These are phyloP conservation scores for Tiliqua scincoides DNA, from an alignment of 2,113 vertebrate species.

Conservation along the genomic window DNA sequence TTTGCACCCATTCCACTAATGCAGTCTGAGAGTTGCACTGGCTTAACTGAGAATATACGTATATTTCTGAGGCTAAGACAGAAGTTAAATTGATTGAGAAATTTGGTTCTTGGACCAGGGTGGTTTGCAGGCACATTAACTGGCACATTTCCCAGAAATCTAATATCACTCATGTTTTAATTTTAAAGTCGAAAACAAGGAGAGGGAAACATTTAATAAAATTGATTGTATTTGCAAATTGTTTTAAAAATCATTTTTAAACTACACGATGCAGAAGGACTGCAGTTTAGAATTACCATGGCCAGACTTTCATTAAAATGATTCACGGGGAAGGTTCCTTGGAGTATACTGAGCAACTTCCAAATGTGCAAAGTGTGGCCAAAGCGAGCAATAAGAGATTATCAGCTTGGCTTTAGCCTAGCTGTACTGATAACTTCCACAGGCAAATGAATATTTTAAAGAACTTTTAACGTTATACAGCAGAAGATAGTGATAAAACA, in stretches of 20 bases:
- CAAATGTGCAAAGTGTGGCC: conserved; percentile 14
- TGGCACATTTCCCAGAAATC: conserved; percentile 41
- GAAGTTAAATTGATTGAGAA: not conserved
- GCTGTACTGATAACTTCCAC: conserved; percentile 1
- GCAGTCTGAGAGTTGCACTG: not conserved
- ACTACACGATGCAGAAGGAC: not conserved
- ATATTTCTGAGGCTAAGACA: not conserved
- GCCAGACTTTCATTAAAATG: not conserved
- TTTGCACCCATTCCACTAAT: not conserved
- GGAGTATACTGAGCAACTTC: conserved; percentile 25
- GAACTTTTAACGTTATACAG: not conserved
- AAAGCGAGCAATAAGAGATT: conserved; percentile 42
- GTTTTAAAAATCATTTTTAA: conserved; percentile 20
- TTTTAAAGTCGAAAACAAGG: conserved; percentile 30
- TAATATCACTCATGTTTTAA: conserved; percentile 16
- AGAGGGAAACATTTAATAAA: conserved; percentile 40
- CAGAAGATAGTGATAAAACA: not conserved
- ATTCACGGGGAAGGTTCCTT: conserved; percentile 7
- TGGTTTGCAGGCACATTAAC: not conserved
- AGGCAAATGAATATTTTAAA: not conserved
- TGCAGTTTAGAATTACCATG: not conserved
- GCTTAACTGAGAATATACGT: not conserved
- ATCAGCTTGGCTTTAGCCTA: conserved; percentile 16
- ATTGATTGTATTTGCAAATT: conserved; percentile 6
- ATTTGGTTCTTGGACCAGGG: not conserved